phyloP scores from a whole-genome alignment of 2,113 vertebrate species.

The Oncorhynchus nerka region DNA sequence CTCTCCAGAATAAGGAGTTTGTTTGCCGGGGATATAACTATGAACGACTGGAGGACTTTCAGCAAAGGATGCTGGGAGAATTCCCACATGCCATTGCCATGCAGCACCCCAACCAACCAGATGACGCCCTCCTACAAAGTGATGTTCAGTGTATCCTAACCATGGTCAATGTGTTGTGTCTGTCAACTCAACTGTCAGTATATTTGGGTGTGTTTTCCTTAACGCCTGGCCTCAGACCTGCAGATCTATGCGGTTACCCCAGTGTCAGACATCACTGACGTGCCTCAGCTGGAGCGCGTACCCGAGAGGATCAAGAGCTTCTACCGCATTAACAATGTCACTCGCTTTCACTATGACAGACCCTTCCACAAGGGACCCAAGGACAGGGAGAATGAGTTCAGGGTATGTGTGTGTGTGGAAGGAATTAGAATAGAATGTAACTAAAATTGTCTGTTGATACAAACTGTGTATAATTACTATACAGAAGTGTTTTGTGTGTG shows the following conservation, averaged over 20 bases:
- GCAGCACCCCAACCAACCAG: conserved; percentile 97
- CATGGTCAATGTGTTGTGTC: neutral
- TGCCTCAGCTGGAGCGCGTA: conserved; percentile 94
- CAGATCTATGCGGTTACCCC: conserved; percentile 97
- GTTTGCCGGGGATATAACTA: conserved; percentile 97
- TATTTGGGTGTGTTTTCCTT: conserved; percentile 56
- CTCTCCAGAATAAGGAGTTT: conserved; percentile 93
- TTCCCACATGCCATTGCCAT: conserved; percentile 98
- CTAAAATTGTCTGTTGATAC: too few relatives aligned
- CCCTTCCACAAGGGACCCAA: conserved; percentile 97
- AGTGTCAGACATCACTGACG: conserved; percentile 91
- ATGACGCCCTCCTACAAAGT: conserved; percentile 92
- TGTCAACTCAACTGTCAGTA: conserved; percentile 12
- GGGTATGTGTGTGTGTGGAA: conserved; percentile 71
- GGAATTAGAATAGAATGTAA: too few relatives aligned
- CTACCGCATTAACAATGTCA: conserved; percentile 97
- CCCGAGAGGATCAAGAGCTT: conserved; percentile 98
- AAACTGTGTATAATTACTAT: too few relatives aligned
- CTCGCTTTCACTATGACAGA: conserved; percentile 94
- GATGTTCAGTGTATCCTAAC: conserved; percentile 96
- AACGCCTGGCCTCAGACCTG: conserved; percentile 67
- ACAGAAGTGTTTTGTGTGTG: conserved; percentile 1
- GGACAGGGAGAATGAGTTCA: conserved; percentile 98
- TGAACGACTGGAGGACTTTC: conserved; percentile 96
- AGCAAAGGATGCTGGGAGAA: conserved; percentile 97